These are phyloP conservation scores for Drosophila colorata DNA, from an alignment of 2,888 invertebrate species.

Conservation along the genomic window DNA sequence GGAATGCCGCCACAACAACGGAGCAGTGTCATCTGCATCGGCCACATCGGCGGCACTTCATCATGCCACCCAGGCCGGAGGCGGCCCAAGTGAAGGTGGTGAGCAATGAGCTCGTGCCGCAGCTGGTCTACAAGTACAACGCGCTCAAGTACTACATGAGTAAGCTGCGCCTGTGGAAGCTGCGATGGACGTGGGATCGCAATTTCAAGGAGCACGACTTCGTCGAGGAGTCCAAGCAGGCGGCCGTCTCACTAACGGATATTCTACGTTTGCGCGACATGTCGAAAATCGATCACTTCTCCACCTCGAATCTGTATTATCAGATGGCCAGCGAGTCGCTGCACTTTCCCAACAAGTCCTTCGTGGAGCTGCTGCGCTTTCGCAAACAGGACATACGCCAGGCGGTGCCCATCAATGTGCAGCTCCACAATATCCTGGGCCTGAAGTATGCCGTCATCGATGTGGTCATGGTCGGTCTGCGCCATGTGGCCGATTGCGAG, in stretches of 20 bases:
- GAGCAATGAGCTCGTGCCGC: slow-evolving; percentile 32
- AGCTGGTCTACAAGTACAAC: slow-evolving; percentile 49
- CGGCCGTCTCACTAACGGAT: slow-evolving; percentile 45
- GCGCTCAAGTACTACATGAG: slow-evolving; percentile 54
- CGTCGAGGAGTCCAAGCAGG: slow-evolving; percentile 48
- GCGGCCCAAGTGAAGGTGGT: slow-evolving; percentile 20
- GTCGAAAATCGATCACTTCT: slow-evolving; percentile 21
- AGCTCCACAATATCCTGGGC: slow-evolving; percentile 51
- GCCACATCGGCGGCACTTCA: slow-evolving; percentile 15
- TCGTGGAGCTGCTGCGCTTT: slow-evolving; percentile 50
- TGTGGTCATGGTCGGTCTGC: slow-evolving; percentile 53
- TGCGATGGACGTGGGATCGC: slow-evolving; percentile 59
- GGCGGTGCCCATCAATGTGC: slow-evolving; percentile 56
- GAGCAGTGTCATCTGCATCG: slow-evolving; percentile 4
- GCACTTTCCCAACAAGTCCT: slow-evolving; percentile 51
- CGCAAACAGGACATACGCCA: slow-evolving; percentile 49
- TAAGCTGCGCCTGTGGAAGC: slow-evolving; percentile 51
- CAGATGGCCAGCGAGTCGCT: slow-evolving; percentile 55
- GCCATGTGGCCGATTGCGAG: slow-evolving; percentile 48
- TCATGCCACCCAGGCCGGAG: slow-evolving; percentile 38
- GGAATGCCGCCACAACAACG: background rate
- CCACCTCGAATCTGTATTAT: slow-evolving; percentile 50
- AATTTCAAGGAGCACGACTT: slow-evolving; percentile 42
- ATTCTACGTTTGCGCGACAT: slow-evolving; percentile 43
- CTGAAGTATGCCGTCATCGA: slow-evolving; percentile 54